phyloP scores from a whole-genome alignment of 2,113 vertebrate genomes.

The Triplophysa rosa region DNA sequence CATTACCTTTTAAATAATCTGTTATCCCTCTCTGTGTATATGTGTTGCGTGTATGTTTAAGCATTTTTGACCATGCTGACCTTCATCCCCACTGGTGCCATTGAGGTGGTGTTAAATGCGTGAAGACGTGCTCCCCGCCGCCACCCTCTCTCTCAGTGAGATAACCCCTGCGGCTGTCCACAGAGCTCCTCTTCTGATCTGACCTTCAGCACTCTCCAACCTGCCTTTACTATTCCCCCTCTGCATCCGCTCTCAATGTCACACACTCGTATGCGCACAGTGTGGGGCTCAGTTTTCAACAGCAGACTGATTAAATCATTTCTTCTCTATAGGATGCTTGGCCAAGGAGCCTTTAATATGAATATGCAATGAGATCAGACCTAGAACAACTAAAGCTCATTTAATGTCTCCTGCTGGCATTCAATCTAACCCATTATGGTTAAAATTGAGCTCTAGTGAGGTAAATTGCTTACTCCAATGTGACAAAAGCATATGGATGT shows the following conservation, averaged over 20 bases:
- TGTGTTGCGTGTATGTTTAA: constrained; percentile 12
- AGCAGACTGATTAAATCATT: constrained; percentile 27
- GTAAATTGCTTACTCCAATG: constrained; percentile 1
- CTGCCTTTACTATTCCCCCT: constrained; percentile 28
- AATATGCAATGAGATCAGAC: constrained; percentile 31
- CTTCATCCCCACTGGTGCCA: constrained; percentile 12
- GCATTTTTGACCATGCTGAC: neutral
- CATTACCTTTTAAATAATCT: neutral
- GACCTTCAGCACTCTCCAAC: constrained; percentile 24
- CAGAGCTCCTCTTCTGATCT: constrained; percentile 19
- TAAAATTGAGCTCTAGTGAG: neutral
- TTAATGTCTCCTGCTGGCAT: constrained; percentile 30
- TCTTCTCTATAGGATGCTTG: constrained; percentile 18
- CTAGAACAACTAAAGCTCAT: constrained; percentile 22
- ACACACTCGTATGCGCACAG: neutral
- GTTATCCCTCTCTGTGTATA: neutral
- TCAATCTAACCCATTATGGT: constrained; percentile 12
- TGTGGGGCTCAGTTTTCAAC: constrained; percentile 17
- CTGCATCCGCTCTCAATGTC: constrained; percentile 23
- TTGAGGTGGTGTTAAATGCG: constrained; percentile 21
- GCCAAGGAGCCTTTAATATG: constrained; percentile 26
- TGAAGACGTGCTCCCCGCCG: constrained; percentile 28
- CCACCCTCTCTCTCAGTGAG: constrained; percentile 44
- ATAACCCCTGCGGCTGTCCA: constrained; percentile 23
- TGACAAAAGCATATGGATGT: constrained; percentile 7